These are phyloP conservation scores for Benitochromis conjunctus DNA, from an alignment of 2,113 vertebrate species.

Conservation along the genomic window DNA sequence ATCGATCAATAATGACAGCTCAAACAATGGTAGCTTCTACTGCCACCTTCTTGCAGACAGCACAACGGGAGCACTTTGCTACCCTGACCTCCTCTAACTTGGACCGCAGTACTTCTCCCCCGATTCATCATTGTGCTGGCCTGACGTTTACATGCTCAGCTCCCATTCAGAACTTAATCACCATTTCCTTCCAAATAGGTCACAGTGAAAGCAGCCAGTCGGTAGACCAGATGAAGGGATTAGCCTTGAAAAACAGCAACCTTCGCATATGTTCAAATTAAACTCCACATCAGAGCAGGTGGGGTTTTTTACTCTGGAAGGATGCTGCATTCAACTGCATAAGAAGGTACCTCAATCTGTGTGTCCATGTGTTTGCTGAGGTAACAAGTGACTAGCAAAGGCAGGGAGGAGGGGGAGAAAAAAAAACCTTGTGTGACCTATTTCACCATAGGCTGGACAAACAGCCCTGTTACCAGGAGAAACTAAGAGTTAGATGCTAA, in stretches of 20 bases:
- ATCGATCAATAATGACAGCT: neutral
- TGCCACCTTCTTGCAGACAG: neutral
- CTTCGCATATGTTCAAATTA: constrained; percentile 14
- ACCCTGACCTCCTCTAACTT: neutral
- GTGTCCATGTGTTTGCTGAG: neutral
- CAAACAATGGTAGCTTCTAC: neutral
- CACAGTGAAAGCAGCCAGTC: constrained; percentile 31
- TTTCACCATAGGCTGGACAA: constrained; percentile 34
- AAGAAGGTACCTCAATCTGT: neutral
- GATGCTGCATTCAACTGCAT: neutral
- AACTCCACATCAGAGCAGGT: constrained; percentile 18
- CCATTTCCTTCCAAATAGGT: constrained; percentile 63
- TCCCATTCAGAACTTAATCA: constrained; percentile 44
- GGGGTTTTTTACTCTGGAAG: neutral
- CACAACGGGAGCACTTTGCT: neutral
- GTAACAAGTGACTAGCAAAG: neutral
- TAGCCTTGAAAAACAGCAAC: constrained; percentile 5
- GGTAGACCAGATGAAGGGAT: constrained; percentile 40
- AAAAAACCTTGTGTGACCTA: constrained; percentile 53
- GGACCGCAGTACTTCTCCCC: neutral
- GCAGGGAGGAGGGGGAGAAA: neutral
- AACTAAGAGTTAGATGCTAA: neutral
- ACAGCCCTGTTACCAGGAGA: constrained; percentile 37
- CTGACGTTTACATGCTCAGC: constrained; percentile 24
- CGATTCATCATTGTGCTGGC: neutral